Percentiles rank a stretch among this genome's conserved stretches.
These are phyloP conservation scores for Epizoanthus stellaris DNA, from an alignment of 92 coral and sea anemone species.

Conservation along the genomic window DNA sequence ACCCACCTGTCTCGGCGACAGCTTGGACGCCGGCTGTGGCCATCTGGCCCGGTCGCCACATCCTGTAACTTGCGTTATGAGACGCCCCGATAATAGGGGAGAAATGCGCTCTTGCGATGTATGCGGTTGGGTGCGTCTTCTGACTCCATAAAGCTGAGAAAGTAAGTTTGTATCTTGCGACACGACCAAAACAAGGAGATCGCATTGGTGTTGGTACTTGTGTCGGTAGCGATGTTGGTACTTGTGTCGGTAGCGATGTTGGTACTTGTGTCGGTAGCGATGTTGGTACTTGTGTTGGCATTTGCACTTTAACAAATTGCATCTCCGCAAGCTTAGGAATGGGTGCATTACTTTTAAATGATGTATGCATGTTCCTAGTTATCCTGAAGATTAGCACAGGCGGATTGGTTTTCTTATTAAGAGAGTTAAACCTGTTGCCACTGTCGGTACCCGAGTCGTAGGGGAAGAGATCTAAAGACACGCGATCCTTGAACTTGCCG, in stretches of 20 bases:
- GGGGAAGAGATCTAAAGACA: conserved; percentile 22
- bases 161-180: conserved; percentile 23
- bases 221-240: conserved; percentile 12
- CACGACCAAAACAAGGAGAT: conserved; percentile 5
- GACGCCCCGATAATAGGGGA: conserved; percentile 51
- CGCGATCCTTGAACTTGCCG: conserved; percentile 32
- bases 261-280: conserved; percentile 31
- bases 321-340: conserved; percentile 31
- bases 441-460: conserved; percentile 63
- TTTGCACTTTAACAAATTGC: conserved; percentile 14
- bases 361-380: conserved; percentile 39
- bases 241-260: background rate
- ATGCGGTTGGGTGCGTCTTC: conserved; percentile 35
- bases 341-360: background rate
- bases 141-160: conserved; percentile 38
- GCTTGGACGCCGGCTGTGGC: conserved; percentile 42
- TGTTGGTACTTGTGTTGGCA: background rate
- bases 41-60: conserved; percentile 20
- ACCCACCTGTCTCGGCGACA: conserved; percentile 51
- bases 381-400: conserved; percentile 24
- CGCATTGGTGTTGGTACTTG: conserved; percentile 1
- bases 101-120: conserved; percentile 23
- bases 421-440: conserved; percentile 20
- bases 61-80: conserved; percentile 4
- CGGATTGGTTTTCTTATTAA: conserved; percentile 16